Evolutionary conservation across 2,797 vertebrate genomes (phyloP).

Genomic region (Spatula versicolor): DNA sequence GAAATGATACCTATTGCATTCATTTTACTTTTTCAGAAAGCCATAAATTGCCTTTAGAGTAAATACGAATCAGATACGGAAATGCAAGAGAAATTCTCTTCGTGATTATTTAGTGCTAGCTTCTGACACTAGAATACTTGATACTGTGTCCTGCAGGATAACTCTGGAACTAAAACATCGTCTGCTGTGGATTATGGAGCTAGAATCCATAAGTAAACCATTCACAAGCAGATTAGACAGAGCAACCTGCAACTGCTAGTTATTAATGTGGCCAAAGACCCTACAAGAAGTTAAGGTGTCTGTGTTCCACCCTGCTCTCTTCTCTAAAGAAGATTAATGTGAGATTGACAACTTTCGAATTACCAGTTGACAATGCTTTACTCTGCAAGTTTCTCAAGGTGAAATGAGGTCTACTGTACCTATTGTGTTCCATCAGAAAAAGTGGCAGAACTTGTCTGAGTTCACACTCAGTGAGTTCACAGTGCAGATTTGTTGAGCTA

Average conservation of each 20-base stretch:
- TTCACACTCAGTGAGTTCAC: neutral
- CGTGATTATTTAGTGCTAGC: neutral
- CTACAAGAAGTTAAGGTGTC: neutral
- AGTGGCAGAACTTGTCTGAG: neutral
- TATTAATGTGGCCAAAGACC: neutral
- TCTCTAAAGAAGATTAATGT: neutral
- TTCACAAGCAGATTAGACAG: neutral
- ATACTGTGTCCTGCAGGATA: neutral
- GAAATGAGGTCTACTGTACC: neutral
- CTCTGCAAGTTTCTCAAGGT: neutral
- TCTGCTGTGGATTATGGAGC: neutral
- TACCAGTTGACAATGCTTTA: neutral
- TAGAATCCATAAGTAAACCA: neutral
- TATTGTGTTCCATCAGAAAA: neutral
- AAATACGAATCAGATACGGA: neutral
- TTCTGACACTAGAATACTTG: neutral
- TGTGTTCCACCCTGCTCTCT: fast-evolving
- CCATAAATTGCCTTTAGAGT: neutral
- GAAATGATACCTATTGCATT: neutral
- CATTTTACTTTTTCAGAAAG: neutral
- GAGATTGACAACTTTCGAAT: neutral
- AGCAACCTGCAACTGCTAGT: neutral
- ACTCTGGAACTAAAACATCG: neutral
- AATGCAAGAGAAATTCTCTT: neutral
- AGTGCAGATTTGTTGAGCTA: neutral